Conservation (phyloP, 2,888 invertebrate genomes). For the Drosophila ustulata region DNA sequence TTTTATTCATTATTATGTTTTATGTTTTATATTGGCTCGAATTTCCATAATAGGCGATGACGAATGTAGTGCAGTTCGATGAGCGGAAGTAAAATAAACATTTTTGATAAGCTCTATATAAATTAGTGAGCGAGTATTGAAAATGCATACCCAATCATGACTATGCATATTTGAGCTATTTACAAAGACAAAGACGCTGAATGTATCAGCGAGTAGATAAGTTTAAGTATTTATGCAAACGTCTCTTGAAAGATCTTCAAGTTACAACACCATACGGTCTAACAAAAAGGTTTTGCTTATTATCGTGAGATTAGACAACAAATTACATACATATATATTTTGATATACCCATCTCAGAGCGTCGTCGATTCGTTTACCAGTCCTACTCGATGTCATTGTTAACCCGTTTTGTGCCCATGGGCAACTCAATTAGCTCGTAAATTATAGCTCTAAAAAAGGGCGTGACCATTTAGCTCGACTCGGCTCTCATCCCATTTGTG, state of each 20-base stretch:
- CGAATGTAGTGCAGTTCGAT: slow-evolving; percentile 17
- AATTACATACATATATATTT: slow-evolving; percentile 28
- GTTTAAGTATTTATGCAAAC: slow-evolving; percentile 40
- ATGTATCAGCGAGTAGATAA: background rate
- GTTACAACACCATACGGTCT: slow-evolving; percentile 3
- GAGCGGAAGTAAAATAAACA: slow-evolving; percentile 34
- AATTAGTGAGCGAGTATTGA: background rate
- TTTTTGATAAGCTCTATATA: slow-evolving; percentile 10
- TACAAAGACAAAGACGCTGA: slow-evolving; percentile 4
- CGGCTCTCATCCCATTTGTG: slow-evolving; percentile 13
- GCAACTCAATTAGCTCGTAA: slow-evolving; percentile 46
- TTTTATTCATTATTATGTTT: slow-evolving; percentile 1
- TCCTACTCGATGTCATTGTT: slow-evolving; percentile 11
- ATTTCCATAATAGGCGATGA: slow-evolving; percentile 24
- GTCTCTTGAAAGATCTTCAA: background rate
- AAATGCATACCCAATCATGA: slow-evolving; percentile 14
- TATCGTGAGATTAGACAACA: slow-evolving; percentile 24
- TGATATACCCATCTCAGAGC: slow-evolving; percentile 12
- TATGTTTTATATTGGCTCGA: slow-evolving; percentile 2
- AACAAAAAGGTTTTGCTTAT: slow-evolving; percentile 3
- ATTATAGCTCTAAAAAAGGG: slow-evolving; percentile 28
- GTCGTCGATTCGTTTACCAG: slow-evolving; percentile 31
- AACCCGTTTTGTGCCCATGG: slow-evolving; percentile 54
- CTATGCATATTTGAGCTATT: slow-evolving; percentile 19
- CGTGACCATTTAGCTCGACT: slow-evolving; percentile 19